A percentile compares a stretch with the other conserved stretches of the same genome.
phyloP scores from a whole-genome alignment of 2,888 invertebrate genomes.

The Pherbina coryleti region DNA sequence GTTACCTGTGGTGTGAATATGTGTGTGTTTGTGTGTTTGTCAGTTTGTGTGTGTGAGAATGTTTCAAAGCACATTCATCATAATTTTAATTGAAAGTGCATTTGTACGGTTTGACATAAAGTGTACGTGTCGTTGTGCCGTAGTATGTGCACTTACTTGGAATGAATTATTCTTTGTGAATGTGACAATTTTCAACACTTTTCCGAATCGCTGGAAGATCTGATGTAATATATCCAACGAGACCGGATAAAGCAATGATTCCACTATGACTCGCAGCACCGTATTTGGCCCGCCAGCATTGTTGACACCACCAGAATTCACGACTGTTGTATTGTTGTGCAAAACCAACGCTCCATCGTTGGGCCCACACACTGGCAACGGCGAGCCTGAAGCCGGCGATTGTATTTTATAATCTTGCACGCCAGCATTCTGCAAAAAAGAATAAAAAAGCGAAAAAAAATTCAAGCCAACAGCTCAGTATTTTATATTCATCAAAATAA shows the following conservation, averaged over 20 bases:
- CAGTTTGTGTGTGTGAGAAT: not conserved
- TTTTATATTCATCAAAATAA: too few species aligned
- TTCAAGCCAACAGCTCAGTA: not conserved
- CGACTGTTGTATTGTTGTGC: conserved; percentile 67
- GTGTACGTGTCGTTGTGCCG: not conserved
- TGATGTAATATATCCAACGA: conserved; percentile 96
- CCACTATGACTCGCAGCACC: conserved; percentile 97
- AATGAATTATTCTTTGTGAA: conserved; percentile 98
- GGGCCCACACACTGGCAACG: conserved; percentile 75
- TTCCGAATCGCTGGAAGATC: conserved; percentile 98
- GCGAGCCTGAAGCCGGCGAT: conserved; percentile 75
- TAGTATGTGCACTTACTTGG: conserved; percentile 64
- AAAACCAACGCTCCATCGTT: conserved; percentile 69
- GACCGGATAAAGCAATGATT: conserved; percentile 98
- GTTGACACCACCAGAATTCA: conserved; percentile 58
- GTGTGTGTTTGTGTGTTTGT: not conserved
- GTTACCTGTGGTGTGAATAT: not conserved
- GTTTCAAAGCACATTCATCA: conserved; percentile 77
- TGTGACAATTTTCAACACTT: conserved; percentile 99
- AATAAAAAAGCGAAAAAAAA: not conserved
- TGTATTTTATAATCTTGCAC: conserved; percentile 81
- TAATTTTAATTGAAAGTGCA: not conserved
- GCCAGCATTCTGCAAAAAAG: conserved; percentile 83
- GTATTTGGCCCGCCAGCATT: conserved; percentile 88
- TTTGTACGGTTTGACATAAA: not conserved